Conservation (phyloP, 2,797 vertebrate genomes). For the Gallinago solitaria region DNA sequence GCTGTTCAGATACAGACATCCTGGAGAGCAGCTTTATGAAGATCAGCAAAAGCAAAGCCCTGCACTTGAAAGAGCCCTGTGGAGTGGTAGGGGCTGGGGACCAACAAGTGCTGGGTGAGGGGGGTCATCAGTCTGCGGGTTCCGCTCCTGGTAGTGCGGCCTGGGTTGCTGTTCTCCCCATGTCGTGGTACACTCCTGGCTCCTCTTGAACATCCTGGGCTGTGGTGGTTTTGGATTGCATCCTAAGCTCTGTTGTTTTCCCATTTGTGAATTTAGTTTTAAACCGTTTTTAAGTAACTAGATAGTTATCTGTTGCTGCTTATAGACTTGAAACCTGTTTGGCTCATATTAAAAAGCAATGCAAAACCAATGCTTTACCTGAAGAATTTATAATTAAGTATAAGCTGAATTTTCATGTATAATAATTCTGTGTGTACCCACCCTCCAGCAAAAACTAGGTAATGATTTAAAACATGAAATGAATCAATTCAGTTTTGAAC, state of each 20-base stretch:
- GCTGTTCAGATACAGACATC: neutral
- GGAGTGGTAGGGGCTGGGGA: neutral
- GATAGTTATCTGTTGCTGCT: neutral
- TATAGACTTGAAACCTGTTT: neutral
- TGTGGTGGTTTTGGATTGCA: neutral
- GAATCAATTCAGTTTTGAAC: neutral
- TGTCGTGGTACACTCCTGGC: neutral
- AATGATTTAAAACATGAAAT: neutral
- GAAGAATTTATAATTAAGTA: neutral
- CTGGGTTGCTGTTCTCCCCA: neutral
- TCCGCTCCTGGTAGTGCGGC: neutral
- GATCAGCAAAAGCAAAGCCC: neutral
- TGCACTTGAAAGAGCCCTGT: neutral
- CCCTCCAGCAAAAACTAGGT: neutral
- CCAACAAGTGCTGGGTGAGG: neutral
- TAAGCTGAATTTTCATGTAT: neutral
- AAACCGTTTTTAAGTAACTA: neutral
- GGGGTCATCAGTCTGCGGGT: too few species aligned
- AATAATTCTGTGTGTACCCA: neutral
- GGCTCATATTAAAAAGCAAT: neutral
- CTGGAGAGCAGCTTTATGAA: neutral
- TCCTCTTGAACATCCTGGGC: neutral
- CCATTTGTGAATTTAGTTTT: neutral
- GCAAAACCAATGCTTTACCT: neutral
- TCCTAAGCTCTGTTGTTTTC: neutral